These are phyloP conservation scores for honey bee (Apis mellifera) DNA, from an alignment of 1,140 invertebrate species.

Conservation along the genomic window DNA sequence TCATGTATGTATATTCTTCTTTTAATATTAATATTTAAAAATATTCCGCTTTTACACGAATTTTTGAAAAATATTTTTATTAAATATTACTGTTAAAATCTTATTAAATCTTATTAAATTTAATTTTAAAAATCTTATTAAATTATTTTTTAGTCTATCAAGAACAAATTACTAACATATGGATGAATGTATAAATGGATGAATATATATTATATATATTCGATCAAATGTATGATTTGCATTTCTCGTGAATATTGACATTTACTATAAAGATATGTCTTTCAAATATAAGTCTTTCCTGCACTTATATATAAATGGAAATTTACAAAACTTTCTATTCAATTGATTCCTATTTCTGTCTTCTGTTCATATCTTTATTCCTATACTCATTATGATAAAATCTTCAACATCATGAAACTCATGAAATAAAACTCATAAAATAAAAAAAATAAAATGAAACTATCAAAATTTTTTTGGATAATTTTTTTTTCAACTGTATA, in stretches of 20 bases:
- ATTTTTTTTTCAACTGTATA: background rate
- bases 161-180: background rate
- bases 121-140: background rate
- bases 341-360: slow-evolving; percentile 24
- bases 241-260: slow-evolving; percentile 22
- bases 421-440: slow-evolving; percentile 52
- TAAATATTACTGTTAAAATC: background rate
- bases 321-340: slow-evolving; percentile 43
- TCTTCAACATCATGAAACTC: slow-evolving; percentile 46
- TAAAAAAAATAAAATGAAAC: slow-evolving; percentile 36
- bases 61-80: too few species aligned
- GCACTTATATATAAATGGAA: slow-evolving; percentile 46
- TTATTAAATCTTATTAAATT: background rate
- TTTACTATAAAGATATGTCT: slow-evolving; percentile 19
- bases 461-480: slow-evolving; percentile 49
- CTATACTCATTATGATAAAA: slow-evolving; percentile 57
- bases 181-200: too few species aligned
- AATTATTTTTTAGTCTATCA: background rate
- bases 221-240: slow-evolving; percentile 24
- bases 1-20: too few species aligned
- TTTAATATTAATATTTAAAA: too few species aligned
- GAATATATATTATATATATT: too few species aligned
- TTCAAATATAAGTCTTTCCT: slow-evolving; percentile 22
- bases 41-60: background rate
- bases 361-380: slow-evolving; percentile 5